Conservation (phyloP, 2,888 invertebrate species). For the Limulus polyphemus region DNA sequence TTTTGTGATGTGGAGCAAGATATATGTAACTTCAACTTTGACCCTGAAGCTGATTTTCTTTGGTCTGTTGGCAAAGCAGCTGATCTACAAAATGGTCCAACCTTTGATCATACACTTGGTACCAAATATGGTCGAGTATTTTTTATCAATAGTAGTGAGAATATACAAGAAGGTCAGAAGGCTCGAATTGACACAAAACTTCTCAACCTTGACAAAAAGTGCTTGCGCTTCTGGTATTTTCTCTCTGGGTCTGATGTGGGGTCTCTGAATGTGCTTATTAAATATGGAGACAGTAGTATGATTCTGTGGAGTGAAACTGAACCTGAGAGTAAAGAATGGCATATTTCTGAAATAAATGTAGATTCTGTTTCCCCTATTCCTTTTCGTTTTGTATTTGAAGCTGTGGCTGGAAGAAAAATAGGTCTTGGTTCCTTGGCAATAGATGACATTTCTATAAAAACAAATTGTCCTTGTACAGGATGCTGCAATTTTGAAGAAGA, state of each 20-base stretch:
- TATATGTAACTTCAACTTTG: conserved; percentile 16
- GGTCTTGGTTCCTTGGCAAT: conserved; percentile 16
- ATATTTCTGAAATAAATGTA: conserved; percentile 12
- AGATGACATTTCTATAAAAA: conserved; percentile 18
- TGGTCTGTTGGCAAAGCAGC: conserved; percentile 14
- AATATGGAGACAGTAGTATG: conserved; percentile 8
- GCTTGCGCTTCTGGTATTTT: conserved; percentile 23
- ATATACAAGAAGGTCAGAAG: conserved; percentile 2
- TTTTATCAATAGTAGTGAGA: conserved; percentile 8
- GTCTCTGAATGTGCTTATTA: conserved; percentile 14
- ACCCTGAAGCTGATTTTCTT: conserved; percentile 14
- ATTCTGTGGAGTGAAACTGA: conserved; percentile 15
- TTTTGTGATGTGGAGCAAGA: conserved; percentile 22
- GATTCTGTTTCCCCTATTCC: neutral
- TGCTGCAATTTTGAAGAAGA: conserved; percentile 23
- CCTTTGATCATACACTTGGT: conserved; percentile 20
- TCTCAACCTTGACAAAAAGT: conserved; percentile 15
- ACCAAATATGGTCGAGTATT: conserved; percentile 15
- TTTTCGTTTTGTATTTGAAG: conserved; percentile 8
- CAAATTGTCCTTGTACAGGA: conserved; percentile 16
- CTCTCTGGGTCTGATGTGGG: conserved; percentile 19
- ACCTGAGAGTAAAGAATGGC: conserved; percentile 13
- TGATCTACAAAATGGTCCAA: conserved; percentile 4
- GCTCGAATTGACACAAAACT: conserved; percentile 13
- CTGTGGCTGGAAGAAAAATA: conserved; percentile 4